A percentile compares a stretch with the other conserved stretches of the same genome.
These are phyloP conservation scores for Thymelicus acteon DNA, from an alignment of 2,888 invertebrate species.

Conservation along the genomic window DNA sequence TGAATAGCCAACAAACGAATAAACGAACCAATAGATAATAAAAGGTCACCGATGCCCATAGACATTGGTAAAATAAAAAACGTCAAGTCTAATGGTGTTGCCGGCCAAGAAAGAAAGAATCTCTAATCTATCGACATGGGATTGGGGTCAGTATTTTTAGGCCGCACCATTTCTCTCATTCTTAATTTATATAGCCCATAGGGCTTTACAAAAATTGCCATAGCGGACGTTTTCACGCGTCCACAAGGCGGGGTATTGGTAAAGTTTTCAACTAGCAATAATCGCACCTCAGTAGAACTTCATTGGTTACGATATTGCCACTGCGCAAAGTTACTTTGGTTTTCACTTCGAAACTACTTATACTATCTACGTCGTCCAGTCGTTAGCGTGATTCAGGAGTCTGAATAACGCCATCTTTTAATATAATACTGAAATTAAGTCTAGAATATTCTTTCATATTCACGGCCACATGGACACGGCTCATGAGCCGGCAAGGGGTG, in stretches of 20 bases:
- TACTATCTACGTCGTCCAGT: slow-evolving; percentile 8
- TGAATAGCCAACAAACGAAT: too few relatives aligned
- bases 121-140: too few relatives aligned
- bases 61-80: too few relatives aligned
- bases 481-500: not conserved
- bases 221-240: slow-evolving; percentile 80
- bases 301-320: slow-evolving; percentile 94
- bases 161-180: too few relatives aligned
- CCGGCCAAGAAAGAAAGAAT: too few relatives aligned
- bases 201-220: slow-evolving; percentile 70
- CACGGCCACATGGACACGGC: not conserved
- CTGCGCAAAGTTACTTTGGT: slow-evolving; percentile 90
- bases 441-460: slow-evolving; percentile 7
- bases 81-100: too few relatives aligned
- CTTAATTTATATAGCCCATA: slow-evolving; percentile 27
- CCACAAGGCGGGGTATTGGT: slow-evolving; percentile 81
- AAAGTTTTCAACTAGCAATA: slow-evolving; percentile 97
- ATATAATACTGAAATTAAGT: not conserved
- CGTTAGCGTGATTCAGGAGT: slow-evolving; percentile 9
- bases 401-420: slow-evolving; percentile 12
- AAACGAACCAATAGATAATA: too few relatives aligned
- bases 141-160: not conserved
- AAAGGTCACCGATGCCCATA: too few relatives aligned
- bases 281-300: slow-evolving; percentile 90
- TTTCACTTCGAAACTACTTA: slow-evolving; percentile 43